Evolutionary conservation across 2,113 vertebrate species (phyloP).

Genomic region (Aix galericulata): DNA sequence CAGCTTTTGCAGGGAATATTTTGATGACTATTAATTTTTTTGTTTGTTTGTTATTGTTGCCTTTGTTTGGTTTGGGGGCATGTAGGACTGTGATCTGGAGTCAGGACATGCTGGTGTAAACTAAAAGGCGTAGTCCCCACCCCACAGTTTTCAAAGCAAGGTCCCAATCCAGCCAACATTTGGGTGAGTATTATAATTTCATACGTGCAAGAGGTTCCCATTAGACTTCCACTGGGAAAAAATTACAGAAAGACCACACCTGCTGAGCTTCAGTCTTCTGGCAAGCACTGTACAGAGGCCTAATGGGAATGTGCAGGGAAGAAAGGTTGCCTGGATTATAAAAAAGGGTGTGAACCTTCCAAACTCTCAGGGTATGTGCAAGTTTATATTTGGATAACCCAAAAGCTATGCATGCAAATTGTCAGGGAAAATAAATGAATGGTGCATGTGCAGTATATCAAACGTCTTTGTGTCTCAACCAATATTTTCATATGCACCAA

Average conservation of each 20-base stretch:
- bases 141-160: neutral
- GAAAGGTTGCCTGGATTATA: conserved; percentile 26
- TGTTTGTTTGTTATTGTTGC: neutral
- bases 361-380: neutral
- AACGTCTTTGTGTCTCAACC: conserved; percentile 29
- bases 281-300: neutral
- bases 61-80: neutral
- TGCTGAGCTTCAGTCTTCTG: conserved; percentile 40
- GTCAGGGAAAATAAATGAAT: conserved; percentile 16
- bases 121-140: neutral
- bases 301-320: neutral
- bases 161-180: neutral
- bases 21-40: neutral
- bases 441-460: conserved; percentile 27
- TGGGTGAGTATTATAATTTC: neutral
- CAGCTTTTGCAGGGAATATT: neutral
- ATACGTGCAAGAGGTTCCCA: neutral
- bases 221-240: conserved; percentile 7
- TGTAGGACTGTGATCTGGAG: neutral
- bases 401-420: conserved; percentile 26
- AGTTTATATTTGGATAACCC: conserved; percentile 50
- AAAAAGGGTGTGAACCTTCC: conserved; percentile 17
- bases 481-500: conserved; percentile 53
- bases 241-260: conserved; percentile 48
- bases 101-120: neutral